Evolutionary conservation across 2,113 vertebrate genomes (phyloP), one percentile per base, ranked within the genome.

Genomic region (Notothenia rossii): DNA sequence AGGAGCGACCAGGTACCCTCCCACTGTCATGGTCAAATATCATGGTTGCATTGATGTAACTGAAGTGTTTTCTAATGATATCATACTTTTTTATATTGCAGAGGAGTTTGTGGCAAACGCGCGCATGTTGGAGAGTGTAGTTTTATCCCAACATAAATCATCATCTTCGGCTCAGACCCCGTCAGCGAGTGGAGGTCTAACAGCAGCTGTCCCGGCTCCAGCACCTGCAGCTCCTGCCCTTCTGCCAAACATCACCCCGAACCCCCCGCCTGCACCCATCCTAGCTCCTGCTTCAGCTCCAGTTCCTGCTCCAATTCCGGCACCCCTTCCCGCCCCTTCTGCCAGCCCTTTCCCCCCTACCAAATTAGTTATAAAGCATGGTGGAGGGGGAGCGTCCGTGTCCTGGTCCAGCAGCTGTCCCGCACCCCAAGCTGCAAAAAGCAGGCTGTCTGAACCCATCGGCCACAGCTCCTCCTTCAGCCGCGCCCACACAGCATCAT

Each of bases 321-420:
- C 66, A 3, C 53, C 89, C 14, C 43, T 88, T 10, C 3, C 84
- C 0, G 14, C 75, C 3, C 53, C 86, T 1, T 33, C 81, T 3
- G 25, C 77, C 4, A 58, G 91, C 3, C 88, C 89, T 10, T 93
- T 96, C 56, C 94, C 94, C 14, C 95, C 96, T 29, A 97, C 97
- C 70, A 98, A 96, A 81, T 91, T 98, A 61, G 97, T 98, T 59
- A 98, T 98, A 89, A 97, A 97, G 85, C 97, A 98, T 9, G 94
- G 96, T 0, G 96, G 97, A 7, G 94, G 94, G 0, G 96, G 96
- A 1, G 96, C 97, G 0, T 97, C 96, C 0, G 97, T 98, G 33
- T 97, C 95, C 33, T 98, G 97, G 97, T 97, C 97, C 17, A 95
- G 95, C 36, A 95, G 96, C 0, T 92, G 95, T 1, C 88, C 95